phyloP scores from a whole-genome alignment of 2,113 vertebrate genomes.

The Saguinus midas region DNA sequence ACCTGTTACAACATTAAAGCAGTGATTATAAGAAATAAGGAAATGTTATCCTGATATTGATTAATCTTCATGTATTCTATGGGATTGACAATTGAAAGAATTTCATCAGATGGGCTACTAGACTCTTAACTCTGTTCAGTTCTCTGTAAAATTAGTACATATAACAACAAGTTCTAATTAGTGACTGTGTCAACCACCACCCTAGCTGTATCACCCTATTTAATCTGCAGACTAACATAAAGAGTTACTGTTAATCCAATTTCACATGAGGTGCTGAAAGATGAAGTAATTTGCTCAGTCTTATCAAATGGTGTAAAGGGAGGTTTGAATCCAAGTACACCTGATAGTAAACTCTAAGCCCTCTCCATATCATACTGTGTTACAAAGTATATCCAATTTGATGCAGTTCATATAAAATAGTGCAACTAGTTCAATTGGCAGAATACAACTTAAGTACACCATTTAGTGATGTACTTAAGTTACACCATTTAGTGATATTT shows the following conservation, averaged over 20 bases:
- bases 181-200: not conserved
- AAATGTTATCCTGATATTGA: not conserved
- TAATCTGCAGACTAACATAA: not conserved
- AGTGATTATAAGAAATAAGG: not conserved
- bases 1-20: not conserved
- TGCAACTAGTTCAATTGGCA: not conserved
- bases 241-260: not conserved
- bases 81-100: not conserved
- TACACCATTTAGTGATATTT: not conserved
- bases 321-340: not conserved
- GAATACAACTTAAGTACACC: not conserved
- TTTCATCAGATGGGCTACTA: not conserved
- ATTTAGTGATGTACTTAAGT: not conserved
- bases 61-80: not conserved
- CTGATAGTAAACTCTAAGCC: not conserved
- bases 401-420: slow-evolving; percentile 3
- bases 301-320: not conserved
- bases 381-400: not conserved
- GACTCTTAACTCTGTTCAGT: not conserved
- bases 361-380: not conserved
- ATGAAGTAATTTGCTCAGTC: not conserved
- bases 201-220: not conserved
- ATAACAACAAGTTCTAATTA: not conserved
- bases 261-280: not conserved
- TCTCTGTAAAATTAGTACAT: not conserved